Percentiles rank a stretch among this genome's conserved stretches.
Conservation (phyloP, 2,113 vertebrate genomes). For the Chroicocephalus ridibundus region DNA sequence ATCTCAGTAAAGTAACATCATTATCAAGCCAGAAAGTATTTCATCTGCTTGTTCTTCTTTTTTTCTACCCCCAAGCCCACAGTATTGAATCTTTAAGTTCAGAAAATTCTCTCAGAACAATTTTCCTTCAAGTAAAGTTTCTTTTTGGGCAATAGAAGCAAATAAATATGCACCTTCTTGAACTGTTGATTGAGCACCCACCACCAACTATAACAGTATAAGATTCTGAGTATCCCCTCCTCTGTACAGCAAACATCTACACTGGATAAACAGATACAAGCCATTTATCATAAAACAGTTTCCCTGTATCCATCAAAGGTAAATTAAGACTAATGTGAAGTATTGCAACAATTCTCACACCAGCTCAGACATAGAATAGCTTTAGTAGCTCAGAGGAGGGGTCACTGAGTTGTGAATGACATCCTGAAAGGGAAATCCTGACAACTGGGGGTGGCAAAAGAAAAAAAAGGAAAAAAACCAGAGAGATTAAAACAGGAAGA, state of each 20-base stretch:
- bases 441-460: neutral
- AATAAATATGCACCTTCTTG: neutral
- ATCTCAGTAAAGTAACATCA: neutral
- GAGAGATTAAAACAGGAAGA: neutral
- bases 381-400: neutral
- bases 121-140: neutral
- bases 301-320: neutral
- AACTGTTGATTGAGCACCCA: neutral
- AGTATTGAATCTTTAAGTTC: neutral
- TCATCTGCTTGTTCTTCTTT: neutral
- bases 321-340: neutral
- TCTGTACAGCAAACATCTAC: neutral
- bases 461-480: fast-evolving
- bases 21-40: neutral
- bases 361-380: neutral
- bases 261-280: neutral
- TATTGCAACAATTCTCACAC: neutral
- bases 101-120: neutral
- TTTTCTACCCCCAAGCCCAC: neutral
- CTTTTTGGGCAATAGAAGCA: neutral
- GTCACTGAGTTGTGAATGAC: neutral
- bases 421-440: neutral
- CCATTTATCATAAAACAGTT: neutral
- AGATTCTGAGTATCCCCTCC: neutral
- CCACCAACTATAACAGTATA: neutral